Conservation (phyloP, 1,140 invertebrate genomes). For the Paralvinella palmiformis region DNA sequence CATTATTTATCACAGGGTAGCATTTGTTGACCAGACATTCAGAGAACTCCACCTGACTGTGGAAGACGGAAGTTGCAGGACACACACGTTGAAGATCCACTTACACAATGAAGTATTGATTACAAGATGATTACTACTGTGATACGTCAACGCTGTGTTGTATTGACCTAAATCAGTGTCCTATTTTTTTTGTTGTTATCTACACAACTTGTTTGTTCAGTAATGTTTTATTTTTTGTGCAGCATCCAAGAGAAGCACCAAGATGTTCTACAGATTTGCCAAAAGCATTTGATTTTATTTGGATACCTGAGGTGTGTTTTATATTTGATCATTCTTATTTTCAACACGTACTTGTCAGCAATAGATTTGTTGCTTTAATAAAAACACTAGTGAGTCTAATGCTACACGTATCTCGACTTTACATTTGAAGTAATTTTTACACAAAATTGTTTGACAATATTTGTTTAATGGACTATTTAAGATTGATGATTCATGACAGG, state of each 20-base stretch:
- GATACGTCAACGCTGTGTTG: not conserved
- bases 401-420: too few relatives aligned
- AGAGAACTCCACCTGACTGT: constrained; percentile 13
- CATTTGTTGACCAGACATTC: constrained; percentile 11
- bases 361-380: too few relatives aligned
- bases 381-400: too few relatives aligned
- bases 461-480: too few relatives aligned
- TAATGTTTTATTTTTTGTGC: constrained; percentile 9
- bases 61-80: not conserved
- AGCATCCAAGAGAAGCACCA: constrained; percentile 25
- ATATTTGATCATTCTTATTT: too few relatives aligned
- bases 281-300: constrained; percentile 26
- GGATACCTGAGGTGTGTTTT: too few relatives aligned
- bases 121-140: constrained; percentile 7
- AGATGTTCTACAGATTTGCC: constrained; percentile 27
- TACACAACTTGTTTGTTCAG: not conserved
- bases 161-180: not conserved
- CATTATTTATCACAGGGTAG: constrained; percentile 9
- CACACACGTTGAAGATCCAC: constrained; percentile 16
- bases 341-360: too few relatives aligned
- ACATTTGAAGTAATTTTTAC: too few relatives aligned
- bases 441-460: too few relatives aligned
- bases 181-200: not conserved
- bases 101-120: constrained; percentile 1
- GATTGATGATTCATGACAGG: too few relatives aligned